Base-by-base conservation (phyloP, 92 coral and sea anemone species). In the Porites divaricata region DNA sequence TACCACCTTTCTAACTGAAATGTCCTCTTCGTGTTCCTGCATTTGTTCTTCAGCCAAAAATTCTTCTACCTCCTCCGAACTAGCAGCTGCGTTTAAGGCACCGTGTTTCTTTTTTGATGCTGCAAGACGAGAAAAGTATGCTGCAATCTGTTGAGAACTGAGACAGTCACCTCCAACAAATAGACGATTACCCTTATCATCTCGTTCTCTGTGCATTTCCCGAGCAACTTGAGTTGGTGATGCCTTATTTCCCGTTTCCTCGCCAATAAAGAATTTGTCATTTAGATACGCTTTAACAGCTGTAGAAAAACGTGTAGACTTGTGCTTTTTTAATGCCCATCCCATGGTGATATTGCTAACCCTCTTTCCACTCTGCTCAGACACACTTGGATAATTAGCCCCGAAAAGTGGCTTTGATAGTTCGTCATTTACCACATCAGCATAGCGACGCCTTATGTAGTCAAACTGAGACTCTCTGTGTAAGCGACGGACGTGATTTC, bases 321-420 rank as follows among this genome's bases (percentile, higher is more conserved):
- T n/a, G n/a, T n/a, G n/a, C n/a, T n/a, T n/a, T n/a, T n/a, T 53
- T 53, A 53, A 53, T 53, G 57, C 57, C 57, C 57, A 53, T 53
- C 57, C 57, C 10, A 53, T 53, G 57, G 57, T 20, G 70, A 81
- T 50, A 80, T 80, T 80, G 76, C 75, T 52, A 51, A 67, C 67
- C 24, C 49, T 24, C 51, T 51, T 67, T 80, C 52, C 85, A 80
- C 52, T 80, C 76, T 69, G 76, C 67, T 50, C 52, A 67, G 76
- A 68, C 76, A 24, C 64, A 23, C 74, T 49, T 79, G 61, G 22
- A 66, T 51, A 66, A 79, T 70, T 66, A 80, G 85, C 74, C 20
- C 76, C 5, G 66, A 80, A 80, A 80, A 68, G 85, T 52, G 85
- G 66, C 85, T 80, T 80, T 67, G 85, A 80, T 50, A 80, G 78